Evolutionary conservation across 2,113 vertebrate genomes (phyloP), one percentile per base, ranked within the genome.

Genomic region (Semnornis frantzii): DNA sequence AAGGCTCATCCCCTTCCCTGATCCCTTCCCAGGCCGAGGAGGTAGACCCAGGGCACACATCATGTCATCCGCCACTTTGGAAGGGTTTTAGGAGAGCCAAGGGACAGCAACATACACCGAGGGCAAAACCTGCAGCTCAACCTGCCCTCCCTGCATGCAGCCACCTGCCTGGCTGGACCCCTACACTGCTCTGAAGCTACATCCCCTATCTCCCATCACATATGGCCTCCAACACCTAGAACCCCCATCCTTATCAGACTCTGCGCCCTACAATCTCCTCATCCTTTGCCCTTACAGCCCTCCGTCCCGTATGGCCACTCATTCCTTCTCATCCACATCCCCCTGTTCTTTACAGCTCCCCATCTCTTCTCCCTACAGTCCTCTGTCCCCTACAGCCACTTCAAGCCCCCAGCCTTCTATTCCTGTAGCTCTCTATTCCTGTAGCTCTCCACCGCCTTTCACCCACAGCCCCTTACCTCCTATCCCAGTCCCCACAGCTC

Each of bases 161-260:
- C 54, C 34, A 37, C 34, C 30, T 30, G 4, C 21, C 8, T 15
- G 34, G 46, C 78, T n/a, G 55, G 33, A 23, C 24, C 55, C 17
- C 4, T 66, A 21, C 59, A 21, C 10, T 1, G 0, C 31, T 16
- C 70, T 37, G 28, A 62, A 46, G 31, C 64, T 28, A 4, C 0
- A 72, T 37, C 8, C 30, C 50, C 48, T 4, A 16, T 8, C 39
- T 8, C 10, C 6, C 27, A 21, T 7, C 73, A 55, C 58, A 37
- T 17, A 5, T 0, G 4, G 57, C 18, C 6, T 33, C 20, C 0
- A 54, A 4, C 33, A 20, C 59, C 59, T 20, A 15, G 3, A 65
- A 23, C 21, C 34, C 10, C 42, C 69, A 16, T 10, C 19, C 64
- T 25, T 25, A 20, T 7, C 28, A 75, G 31, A 46, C 23, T 55